Evolutionary conservation across 2,888 invertebrate genomes (phyloP).

Genomic region (Caenorhabditis becei): DNA sequence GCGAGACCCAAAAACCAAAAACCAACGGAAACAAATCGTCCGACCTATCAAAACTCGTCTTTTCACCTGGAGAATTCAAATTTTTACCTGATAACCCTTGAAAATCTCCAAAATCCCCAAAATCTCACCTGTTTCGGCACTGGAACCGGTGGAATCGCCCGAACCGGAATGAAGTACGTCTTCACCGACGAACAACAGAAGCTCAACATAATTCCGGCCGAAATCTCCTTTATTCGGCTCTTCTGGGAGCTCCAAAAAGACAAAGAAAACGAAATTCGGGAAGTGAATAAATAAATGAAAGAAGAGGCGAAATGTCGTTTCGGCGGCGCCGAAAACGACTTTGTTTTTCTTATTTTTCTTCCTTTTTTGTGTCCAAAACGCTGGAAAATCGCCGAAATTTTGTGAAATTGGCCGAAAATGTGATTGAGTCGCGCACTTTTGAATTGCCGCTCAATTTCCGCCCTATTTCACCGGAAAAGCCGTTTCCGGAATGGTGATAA

Average conservation of each 20-base stretch:
- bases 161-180: constrained; percentile 31
- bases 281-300: not conserved
- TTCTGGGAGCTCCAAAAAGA: constrained; percentile 4
- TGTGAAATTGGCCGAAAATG: not conserved
- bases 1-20: not conserved
- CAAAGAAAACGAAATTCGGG: not conserved
- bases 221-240: constrained; percentile 1
- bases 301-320: not conserved
- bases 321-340: not conserved
- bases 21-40: not conserved
- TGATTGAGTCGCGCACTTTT: constrained; percentile 1
- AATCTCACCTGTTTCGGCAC: not conserved
- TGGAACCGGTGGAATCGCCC: not conserved
- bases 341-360: not conserved
- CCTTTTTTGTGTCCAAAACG: not conserved
- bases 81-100: not conserved
- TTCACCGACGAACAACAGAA: constrained; percentile 46
- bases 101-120: not conserved
- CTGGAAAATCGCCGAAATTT: not conserved
- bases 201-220: constrained; percentile 14
- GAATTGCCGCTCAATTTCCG: not conserved
- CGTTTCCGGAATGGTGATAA: too few relatives aligned
- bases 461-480: too few relatives aligned
- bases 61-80: not conserved
- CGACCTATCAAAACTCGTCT: not conserved